Evolutionary conservation across 1,140 invertebrate genomes (phyloP).

Genomic region (Cydia pomonella): DNA sequence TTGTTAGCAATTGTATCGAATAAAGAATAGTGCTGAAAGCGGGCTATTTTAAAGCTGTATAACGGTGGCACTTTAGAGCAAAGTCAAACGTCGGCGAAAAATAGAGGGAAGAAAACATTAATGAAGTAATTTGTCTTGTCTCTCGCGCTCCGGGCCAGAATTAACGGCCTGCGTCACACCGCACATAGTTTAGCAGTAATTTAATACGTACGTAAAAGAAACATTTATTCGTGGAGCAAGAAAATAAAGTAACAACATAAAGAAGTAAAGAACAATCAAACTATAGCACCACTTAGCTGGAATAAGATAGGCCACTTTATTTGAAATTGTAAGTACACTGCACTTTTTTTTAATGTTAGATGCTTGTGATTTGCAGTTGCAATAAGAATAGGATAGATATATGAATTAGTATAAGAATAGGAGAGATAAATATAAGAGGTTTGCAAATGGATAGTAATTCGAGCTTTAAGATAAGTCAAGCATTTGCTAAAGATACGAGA

Average conservation of each 20-base stretch:
- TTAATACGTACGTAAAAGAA: neutral
- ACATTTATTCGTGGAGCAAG: neutral
- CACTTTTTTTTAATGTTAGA: too few relatives aligned
- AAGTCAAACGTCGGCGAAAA: conserved; percentile 33
- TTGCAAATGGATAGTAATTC: too few relatives aligned
- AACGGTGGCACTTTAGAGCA: conserved; percentile 13
- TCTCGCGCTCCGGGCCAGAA: conserved; percentile 12
- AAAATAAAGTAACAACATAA: neutral
- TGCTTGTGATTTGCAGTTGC: too few relatives aligned
- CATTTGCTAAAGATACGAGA: too few relatives aligned
- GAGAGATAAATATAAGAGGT: too few relatives aligned
- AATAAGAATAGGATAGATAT: too few relatives aligned
- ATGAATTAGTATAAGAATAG: too few relatives aligned
- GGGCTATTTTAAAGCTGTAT: conserved; percentile 1
- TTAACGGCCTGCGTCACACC: conserved; percentile 1
- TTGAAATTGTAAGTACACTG: neutral
- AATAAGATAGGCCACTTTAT: neutral
- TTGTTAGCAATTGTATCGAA: neutral
- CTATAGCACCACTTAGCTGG: neutral
- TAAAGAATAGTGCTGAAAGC: neutral
- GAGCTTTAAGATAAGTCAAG: too few relatives aligned
- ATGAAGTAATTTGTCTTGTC: conserved; percentile 39
- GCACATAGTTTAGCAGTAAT: conserved; percentile 19
- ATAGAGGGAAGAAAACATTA: conserved; percentile 36
- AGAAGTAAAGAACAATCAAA: neutral